Conservation (phyloP, 2,888 invertebrate genomes). For the Conchocele bisecta region DNA sequence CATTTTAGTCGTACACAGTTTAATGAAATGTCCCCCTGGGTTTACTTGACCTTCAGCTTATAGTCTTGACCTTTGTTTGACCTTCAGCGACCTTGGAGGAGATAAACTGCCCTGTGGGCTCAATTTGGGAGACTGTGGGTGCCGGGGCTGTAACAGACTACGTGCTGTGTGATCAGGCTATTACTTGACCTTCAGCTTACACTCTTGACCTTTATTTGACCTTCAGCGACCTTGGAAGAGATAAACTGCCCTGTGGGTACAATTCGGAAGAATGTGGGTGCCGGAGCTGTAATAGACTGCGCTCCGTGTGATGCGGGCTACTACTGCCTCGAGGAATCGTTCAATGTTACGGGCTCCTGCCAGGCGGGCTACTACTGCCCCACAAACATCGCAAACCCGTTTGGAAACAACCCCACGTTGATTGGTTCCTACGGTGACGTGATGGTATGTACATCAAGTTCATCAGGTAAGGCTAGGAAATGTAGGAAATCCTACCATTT, state of each 20-base stretch:
- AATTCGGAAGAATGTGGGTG: constrained; percentile 69
- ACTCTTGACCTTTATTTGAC: not conserved
- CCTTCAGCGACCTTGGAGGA: constrained; percentile 78
- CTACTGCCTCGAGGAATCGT: constrained; percentile 77
- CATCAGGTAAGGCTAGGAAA: too few relatives aligned
- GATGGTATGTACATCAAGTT: constrained; percentile 65
- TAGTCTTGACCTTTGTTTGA: too few relatives aligned
- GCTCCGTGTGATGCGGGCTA: constrained; percentile 77
- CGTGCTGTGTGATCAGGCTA: constrained; percentile 75
- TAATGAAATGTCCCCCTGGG: too few relatives aligned
- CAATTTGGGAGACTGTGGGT: constrained; percentile 70
- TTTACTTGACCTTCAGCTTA: too few relatives aligned
- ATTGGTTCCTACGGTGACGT: constrained; percentile 79
- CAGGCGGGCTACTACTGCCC: constrained; percentile 79
- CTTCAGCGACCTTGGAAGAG: constrained; percentile 78
- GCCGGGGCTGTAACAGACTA: constrained; percentile 74
- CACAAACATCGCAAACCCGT: constrained; percentile 75
- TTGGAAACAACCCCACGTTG: constrained; percentile 64
- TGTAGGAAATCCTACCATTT: too few relatives aligned
- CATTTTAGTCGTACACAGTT: too few relatives aligned
- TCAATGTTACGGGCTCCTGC: constrained; percentile 69
- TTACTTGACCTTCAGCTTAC: not conserved
- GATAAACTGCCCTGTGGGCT: constrained; percentile 79
- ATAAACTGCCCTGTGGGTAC: constrained; percentile 80
- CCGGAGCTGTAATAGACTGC: constrained; percentile 73